Conservation (phyloP, 2,797 vertebrate genomes). For the Macroramphosus scolopax region DNA sequence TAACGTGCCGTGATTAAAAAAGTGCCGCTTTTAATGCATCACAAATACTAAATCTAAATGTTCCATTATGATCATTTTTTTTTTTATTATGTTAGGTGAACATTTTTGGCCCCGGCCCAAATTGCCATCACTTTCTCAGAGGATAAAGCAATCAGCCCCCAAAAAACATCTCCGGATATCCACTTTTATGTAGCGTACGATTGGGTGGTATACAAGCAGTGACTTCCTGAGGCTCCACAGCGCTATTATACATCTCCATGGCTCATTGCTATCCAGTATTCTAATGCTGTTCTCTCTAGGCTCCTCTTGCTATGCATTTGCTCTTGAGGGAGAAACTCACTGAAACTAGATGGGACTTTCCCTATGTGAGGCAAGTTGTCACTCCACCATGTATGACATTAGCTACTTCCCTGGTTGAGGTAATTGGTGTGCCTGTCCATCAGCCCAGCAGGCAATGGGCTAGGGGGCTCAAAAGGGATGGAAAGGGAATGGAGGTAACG, state of each 20-base stretch:
- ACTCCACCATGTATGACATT: conserved; percentile 54
- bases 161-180: conserved; percentile 14
- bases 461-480: conserved; percentile 57
- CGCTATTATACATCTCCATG: conserved; percentile 11
- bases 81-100: conserved; percentile 9
- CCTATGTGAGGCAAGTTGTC: conserved; percentile 47
- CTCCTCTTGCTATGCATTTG: conserved; percentile 51
- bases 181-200: conserved; percentile 10
- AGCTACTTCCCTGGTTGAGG: conserved; percentile 52
- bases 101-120: conserved; percentile 8
- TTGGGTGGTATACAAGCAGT: conserved; percentile 13
- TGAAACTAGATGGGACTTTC: conserved; percentile 45
- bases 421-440: conserved; percentile 67
- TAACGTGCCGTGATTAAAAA: conserved; percentile 28
- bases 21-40: conserved; percentile 7
- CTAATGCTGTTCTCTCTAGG: conserved; percentile 24
- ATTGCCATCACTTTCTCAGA: conserved; percentile 16
- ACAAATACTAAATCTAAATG: conserved; percentile 12
- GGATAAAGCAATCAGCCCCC: conserved; percentile 27
- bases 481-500: conserved; percentile 59
- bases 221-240: conserved; percentile 9
- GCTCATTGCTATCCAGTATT: conserved; percentile 15
- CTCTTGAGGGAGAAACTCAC: conserved; percentile 31
- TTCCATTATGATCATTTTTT: conserved; percentile 6
- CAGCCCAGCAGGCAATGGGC: conserved; percentile 56